Base-by-base conservation (phyloP, 2,113 vertebrate genomes). In the Podiceps cristatus region DNA sequence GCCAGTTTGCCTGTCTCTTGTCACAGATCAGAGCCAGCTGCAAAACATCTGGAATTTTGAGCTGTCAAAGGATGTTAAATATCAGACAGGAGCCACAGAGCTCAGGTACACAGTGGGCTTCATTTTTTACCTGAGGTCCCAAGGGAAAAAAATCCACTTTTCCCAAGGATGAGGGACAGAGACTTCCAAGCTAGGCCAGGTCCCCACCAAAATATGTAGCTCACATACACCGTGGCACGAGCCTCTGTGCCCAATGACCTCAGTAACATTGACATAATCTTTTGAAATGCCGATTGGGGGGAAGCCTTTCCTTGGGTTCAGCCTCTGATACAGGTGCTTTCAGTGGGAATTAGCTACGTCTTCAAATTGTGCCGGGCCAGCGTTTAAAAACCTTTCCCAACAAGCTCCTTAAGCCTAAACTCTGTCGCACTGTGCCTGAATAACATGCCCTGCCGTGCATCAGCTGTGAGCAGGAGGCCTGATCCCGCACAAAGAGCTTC, bases 111-210 rank as follows among this genome's bases (percentile, higher is more conserved):
- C 5, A 7, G 18, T 18, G 27, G 16, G 40, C 29, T 64, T 64
- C 29, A 5, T 42, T 49, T 62, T 18, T 40, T 33, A 64, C 11
- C 29, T 40, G 49, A 73, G 27, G 27, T 25, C n/a, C 44, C 0
- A 0, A 1, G 56, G 44, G 59, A 23, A 53, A 67, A 47, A 47
- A 81, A 14, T 17, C 28, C 62, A 19, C 33, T 7, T 82, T 88
- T 52, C 18, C 29, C 35, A 56, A 0, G 0, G 0, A 1, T 3
- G 60, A 16, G 27, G 31, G 29, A 44, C 17, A 28, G 74, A 31
- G 22, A 6, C 9, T 42, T 27, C 55, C 33, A n/a, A 31, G 35
- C 18, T 18, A 31, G 14, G 11, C 3, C 17, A 50, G 25, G 11
- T 64, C 25, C 35, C 27, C 62, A 24, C 18, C 75, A 58, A 50